Percentiles rank a stretch among this genome's conserved stretches.
phyloP scores from a whole-genome alignment of 2,888 invertebrate genomes.

The Dolichomitus sp. region DNA sequence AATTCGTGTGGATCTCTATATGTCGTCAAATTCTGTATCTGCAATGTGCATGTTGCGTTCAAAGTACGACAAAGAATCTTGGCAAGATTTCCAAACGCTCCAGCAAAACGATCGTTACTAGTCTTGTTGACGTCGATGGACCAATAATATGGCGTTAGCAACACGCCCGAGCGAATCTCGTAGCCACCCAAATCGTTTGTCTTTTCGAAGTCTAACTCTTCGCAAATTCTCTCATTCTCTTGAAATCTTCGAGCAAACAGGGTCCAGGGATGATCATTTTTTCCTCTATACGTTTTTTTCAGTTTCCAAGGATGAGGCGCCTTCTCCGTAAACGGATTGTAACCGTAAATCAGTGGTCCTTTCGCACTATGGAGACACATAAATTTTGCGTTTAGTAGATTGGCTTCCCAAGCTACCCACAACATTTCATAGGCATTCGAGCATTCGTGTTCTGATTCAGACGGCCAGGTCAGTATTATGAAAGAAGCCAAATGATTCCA shows the following conservation, averaged over 20 bases:
- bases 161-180: neutral
- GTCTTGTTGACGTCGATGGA: neutral
- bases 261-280: neutral
- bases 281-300: neutral
- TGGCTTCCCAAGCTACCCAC: neutral
- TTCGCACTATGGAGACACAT: neutral
- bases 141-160: neutral
- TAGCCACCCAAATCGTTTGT: constrained; percentile 1
- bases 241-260: neutral
- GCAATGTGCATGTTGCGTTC: neutral
- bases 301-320: constrained; percentile 28
- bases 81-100: neutral
- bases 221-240: neutral
- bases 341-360: neutral
- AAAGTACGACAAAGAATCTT: neutral
- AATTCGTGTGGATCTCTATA: neutral
- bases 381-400: neutral
- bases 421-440: neutral
- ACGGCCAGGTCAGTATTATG: constrained; percentile 1
- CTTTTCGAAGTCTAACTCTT: constrained; percentile 5
- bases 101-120: neutral
- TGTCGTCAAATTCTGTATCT: accelerated
- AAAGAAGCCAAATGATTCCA: constrained; percentile 20
- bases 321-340: constrained; percentile 15
- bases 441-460: neutral